Base-by-base conservation (phyloP, 2,113 vertebrate genomes). In the Podarcis raffonei region DNA sequence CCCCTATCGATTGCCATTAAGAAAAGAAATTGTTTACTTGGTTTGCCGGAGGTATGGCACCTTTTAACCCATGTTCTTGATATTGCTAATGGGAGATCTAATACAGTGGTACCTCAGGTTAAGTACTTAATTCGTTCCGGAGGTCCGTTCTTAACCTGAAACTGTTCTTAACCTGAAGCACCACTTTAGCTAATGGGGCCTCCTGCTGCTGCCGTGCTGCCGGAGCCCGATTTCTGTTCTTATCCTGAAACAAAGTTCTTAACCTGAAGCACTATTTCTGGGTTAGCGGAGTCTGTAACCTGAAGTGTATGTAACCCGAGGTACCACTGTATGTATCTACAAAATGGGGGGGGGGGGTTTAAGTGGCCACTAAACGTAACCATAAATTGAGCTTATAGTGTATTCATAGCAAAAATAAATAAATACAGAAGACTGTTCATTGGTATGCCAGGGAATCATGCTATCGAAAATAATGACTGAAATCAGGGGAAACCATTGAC, bases 201-300 rank as follows among this genome's bases (percentile, higher is more conserved):
- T 42, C 42, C 42, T 1, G 1, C 42, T 42, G 42, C 42, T 7
- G 42, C 42, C 6, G 1, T 0, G 6, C 1, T 1, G 42, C 42
- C 6, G 1, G 42, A 42, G 39, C 39, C 42, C 42, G 6, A 42
- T 8, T 42, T 42, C 42, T 42, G 42, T 42, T 42, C 42, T 42
- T 7, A 42, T 42, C 42, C 42, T 42, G 42, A 42, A 42, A 7
- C 42, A 42, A 42, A 42, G 42, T 42, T 42, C 42, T 42, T 42
- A 42, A 42, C 42, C 42, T 42, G 42, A 42, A 42, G 42, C 42
- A 42, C 6, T 42, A 42, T 42, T 7, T 42, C 6, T 42, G 42
- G 42, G 42, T 42, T 42, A 42, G 6, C 7, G 42, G 42, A 42
- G 42, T 42, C 42, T 42, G 42, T 7, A 42, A 42, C 42, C 42